phyloP scores from a whole-genome alignment of 2,888 invertebrate genomes.

The Pristionchus japonicus region DNA sequence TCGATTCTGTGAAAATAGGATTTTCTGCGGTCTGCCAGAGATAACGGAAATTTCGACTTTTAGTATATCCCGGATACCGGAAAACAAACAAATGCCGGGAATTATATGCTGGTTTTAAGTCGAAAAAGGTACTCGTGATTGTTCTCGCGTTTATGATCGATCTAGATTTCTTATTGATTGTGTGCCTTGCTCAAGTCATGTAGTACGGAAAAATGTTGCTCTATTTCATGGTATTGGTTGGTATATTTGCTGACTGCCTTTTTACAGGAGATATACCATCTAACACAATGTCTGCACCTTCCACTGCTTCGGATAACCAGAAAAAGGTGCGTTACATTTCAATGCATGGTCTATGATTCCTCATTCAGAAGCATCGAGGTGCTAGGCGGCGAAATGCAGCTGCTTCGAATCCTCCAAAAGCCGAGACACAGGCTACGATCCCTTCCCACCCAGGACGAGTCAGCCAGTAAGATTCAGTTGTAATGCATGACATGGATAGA shows the following conservation, averaged over 20 bases:
- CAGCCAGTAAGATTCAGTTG: neutral
- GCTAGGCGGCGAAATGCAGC: constrained; percentile 5
- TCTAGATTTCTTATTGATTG: too few relatives aligned
- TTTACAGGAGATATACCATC: neutral
- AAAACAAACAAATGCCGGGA: too few relatives aligned
- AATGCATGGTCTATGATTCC: neutral
- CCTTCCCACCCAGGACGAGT: neutral
- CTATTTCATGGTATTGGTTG: neutral
- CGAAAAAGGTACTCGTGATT: too few relatives aligned
- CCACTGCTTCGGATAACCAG: neutral
- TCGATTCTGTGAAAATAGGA: too few relatives aligned
- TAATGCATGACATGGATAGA: neutral
- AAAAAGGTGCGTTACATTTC: neutral
- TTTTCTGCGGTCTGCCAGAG: too few relatives aligned
- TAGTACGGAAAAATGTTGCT: too few relatives aligned
- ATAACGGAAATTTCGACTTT: too few relatives aligned
- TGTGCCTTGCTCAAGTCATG: too few relatives aligned
- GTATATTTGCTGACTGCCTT: neutral
- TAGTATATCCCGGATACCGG: too few relatives aligned
- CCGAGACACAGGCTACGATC: neutral
- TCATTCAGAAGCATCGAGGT: neutral
- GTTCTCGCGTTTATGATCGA: too few relatives aligned
- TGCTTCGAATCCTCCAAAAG: constrained; percentile 36
- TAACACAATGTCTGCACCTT: neutral
- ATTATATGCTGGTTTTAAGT: too few relatives aligned